phyloP scores from a whole-genome alignment of 2,797 vertebrate genomes.

The Caiman crocodilus region DNA sequence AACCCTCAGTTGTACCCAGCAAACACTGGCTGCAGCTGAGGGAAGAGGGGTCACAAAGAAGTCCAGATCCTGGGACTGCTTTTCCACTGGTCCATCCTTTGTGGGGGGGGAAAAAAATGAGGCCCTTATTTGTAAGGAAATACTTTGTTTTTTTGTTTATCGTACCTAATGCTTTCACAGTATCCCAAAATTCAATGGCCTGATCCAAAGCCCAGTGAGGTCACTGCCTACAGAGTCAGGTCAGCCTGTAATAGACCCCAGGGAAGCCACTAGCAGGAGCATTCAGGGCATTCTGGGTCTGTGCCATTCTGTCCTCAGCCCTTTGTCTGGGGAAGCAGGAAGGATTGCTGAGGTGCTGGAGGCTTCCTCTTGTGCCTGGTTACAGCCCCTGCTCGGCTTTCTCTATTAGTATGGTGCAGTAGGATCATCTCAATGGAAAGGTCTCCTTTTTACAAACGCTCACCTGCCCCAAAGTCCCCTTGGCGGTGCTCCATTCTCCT shows the following conservation, averaged over 20 bases:
- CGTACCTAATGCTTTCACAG: too few species aligned
- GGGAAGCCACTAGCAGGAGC: not conserved
- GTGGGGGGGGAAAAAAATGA: too few species aligned
- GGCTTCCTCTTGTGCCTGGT: not conserved
- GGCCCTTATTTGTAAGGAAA: too few species aligned
- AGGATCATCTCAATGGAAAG: accelerated
- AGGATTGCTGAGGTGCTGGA: not conserved
- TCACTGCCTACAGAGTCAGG: too few species aligned
- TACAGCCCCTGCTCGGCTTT: accelerated
- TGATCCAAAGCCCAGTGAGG: too few species aligned
- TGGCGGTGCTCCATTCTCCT: accelerated
- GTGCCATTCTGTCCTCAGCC: not conserved
- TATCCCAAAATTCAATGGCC: too few species aligned
- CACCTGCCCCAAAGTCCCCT: accelerated
- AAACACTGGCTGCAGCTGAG: accelerated
- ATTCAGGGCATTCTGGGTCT: not conserved
- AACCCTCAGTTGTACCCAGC: accelerated
- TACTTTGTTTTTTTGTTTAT: too few species aligned
- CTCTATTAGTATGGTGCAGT: accelerated
- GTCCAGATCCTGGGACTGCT: not conserved
- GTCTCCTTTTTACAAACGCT: accelerated
- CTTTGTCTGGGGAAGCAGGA: not conserved
- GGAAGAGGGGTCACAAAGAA: not conserved
- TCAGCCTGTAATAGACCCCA: not conserved
- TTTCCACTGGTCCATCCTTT: not conserved